Percentiles rank a stretch among this genome's conserved stretches.
Conservation (phyloP, 1,140 invertebrate genomes). For the Eufriesea mexicana region DNA sequence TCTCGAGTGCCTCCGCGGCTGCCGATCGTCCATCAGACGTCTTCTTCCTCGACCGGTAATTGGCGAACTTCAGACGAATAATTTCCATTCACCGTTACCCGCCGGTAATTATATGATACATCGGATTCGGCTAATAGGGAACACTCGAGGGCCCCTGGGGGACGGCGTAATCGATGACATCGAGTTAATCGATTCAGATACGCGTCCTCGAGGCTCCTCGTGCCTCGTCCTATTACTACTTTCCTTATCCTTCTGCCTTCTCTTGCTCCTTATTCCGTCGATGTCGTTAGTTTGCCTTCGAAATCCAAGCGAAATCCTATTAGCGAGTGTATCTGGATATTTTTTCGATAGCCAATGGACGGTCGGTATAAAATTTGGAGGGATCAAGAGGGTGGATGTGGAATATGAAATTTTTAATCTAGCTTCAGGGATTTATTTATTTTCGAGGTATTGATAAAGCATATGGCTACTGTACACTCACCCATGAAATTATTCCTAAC, state of each 20-base stretch:
- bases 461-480: too few species aligned
- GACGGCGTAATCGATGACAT: conserved; percentile 16
- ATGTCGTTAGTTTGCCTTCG: neutral
- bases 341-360: too few species aligned
- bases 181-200: conserved; percentile 17
- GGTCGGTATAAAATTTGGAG: neutral
- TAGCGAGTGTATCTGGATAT: neutral
- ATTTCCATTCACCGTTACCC: conserved; percentile 47
- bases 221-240: neutral
- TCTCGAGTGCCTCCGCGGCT: conserved; percentile 16
- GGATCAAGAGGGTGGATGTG: too few species aligned
- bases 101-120: conserved; percentile 37
- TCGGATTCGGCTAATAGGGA: conserved; percentile 32
- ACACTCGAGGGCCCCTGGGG: conserved; percentile 12
- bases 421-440: too few species aligned
- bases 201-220: neutral
- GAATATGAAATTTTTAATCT: too few species aligned
- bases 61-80: conserved; percentile 46
- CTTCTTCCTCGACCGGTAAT: conserved; percentile 44
- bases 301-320: neutral
- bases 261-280: neutral
- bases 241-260: neutral
- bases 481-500: too few species aligned
- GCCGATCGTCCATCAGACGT: conserved; percentile 18
- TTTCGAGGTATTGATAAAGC: too few species aligned